These are phyloP conservation scores for Microtus montanus DNA, from an alignment of 2,113 vertebrate genomes.

Conservation along the genomic window DNA sequence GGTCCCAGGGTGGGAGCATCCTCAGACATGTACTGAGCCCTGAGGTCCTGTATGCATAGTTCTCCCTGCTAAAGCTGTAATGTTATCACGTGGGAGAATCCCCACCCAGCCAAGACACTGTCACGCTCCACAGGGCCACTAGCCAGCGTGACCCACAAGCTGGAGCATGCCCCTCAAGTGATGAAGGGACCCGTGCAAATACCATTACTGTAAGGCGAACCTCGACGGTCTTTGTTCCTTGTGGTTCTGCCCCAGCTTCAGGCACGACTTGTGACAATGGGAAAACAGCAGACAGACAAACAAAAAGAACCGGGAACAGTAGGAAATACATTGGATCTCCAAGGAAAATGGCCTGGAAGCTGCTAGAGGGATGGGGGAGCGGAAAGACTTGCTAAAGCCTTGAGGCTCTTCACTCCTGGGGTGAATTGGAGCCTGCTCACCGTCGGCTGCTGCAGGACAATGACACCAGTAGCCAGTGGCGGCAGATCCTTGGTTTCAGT, in stretches of 20 bases:
- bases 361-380: accelerated
- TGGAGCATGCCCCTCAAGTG: neutral
- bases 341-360: neutral
- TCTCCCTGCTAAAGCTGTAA: neutral
- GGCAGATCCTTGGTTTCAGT: conserved; percentile 48
- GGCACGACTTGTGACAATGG: neutral
- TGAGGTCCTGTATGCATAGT: neutral
- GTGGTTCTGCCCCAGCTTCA: neutral
- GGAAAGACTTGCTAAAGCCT: neutral
- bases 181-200: neutral
- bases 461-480: neutral
- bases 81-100: neutral
- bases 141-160: neutral
- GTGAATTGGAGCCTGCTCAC: neutral
- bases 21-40: accelerated
- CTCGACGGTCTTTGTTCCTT: neutral
- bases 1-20: accelerated
- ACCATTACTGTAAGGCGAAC: neutral
- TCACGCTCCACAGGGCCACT: neutral
- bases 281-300: neutral
- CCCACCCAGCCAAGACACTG: neutral
- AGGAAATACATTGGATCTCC: neutral
- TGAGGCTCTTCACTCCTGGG: neutral
- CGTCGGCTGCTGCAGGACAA: neutral
- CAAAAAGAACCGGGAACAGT: neutral